Evolutionary conservation across 1,140 invertebrate genomes (phyloP), one percentile per base, ranked within the genome.

Genomic region (Hormaphis cornu): DNA sequence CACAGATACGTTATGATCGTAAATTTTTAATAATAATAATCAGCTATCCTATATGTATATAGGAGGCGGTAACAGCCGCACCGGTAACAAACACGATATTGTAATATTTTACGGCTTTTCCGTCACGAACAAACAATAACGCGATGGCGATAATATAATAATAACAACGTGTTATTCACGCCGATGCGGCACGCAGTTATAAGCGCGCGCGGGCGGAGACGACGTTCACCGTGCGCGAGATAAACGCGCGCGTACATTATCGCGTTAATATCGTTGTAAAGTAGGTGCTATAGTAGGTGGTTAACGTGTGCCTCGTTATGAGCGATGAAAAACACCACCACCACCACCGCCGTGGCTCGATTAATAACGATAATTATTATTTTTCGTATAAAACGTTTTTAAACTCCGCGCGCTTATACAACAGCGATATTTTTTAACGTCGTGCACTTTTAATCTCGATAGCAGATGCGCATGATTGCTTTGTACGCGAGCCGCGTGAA

Each of bases 381-480:
- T 30, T 53, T 53, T 56, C 26, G 35, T 37, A 5, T 58, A 40
- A 16, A 58, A 40, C 54, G 35, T 50, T 28, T 48, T n/a, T n/a
- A n/a, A n/a, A n/a, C n/a, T n/a, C n/a, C n/a, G n/a, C n/a, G n/a
- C n/a, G n/a, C n/a, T n/a, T n/a, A n/a, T n/a, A n/a, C n/a, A n/a
- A n/a, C n/a, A n/a, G n/a, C n/a, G n/a, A n/a, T n/a, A n/a, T n/a
- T n/a, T n/a, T n/a, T n/a, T n/a, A 26, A 24, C 28, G 42, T 66
- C 61, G 61, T 66, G 61, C 22, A 30, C 50, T 46, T 66, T 66
- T 66, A 66, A 66, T 66, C 61, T 66, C 40, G 61, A 66, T 66
- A 66, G 50, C 50, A 44, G 42, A 63, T 63, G 35, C 37, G 37
- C 10, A 58, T 24, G 30, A 33, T 9, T 6, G 30, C 9, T n/a